These are phyloP conservation scores for Acrobasis suavella DNA, from an alignment of 2,888 invertebrate genomes.

Conservation along the genomic window DNA sequence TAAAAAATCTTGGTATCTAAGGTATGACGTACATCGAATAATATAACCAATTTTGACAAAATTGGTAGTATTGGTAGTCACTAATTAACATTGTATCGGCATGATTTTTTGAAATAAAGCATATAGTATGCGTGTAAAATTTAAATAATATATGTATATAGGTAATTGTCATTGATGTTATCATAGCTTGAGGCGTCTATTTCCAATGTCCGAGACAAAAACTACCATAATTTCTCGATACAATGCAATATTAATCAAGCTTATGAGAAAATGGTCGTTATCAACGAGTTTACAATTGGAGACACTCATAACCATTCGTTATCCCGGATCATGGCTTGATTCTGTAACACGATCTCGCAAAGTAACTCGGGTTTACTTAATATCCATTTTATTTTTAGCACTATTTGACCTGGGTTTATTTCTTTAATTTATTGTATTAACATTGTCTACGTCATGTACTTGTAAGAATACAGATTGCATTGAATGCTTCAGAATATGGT, in stretches of 20 bases:
- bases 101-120: too few species aligned
- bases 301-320: constrained; percentile 50
- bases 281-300: constrained; percentile 64
- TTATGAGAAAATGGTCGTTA: constrained; percentile 20
- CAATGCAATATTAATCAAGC: constrained; percentile 10
- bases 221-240: constrained; percentile 1
- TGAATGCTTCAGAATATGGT: too few species aligned
- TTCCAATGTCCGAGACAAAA: not conserved
- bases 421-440: too few species aligned
- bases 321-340: not conserved
- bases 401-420: too few species aligned
- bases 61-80: too few species aligned
- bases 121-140: not conserved
- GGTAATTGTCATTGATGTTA: not conserved
- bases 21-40: too few species aligned
- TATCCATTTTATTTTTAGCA: too few species aligned
- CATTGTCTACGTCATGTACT: too few species aligned
- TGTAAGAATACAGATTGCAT: too few species aligned
- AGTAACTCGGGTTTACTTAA: not conserved
- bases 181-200: not conserved
- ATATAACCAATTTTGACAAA: too few species aligned
- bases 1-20: too few species aligned
- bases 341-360: not conserved
- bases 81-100: too few species aligned
- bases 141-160: not conserved